Conservation (phyloP, 2,888 invertebrate species). For the Philhelius pedissequus region DNA sequence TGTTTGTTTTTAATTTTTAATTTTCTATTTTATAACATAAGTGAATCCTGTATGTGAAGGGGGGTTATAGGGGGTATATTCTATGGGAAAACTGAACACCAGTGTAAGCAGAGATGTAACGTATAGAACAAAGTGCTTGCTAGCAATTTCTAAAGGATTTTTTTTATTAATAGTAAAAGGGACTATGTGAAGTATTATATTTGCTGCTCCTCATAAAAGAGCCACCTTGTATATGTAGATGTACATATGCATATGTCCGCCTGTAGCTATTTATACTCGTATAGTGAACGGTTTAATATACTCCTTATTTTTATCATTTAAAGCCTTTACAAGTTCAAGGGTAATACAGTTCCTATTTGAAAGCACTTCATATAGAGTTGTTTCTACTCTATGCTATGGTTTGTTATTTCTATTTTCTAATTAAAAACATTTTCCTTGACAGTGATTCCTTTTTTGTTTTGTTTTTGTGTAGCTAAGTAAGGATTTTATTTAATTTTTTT, state of each 20-base stretch:
- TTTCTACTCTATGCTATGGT: background rate
- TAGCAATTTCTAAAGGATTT: slow-evolving; percentile 8
- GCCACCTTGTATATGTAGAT: background rate
- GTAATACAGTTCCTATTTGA: slow-evolving; percentile 31
- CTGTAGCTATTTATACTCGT: too few relatives aligned
- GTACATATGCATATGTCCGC: background rate
- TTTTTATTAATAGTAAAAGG: background rate
- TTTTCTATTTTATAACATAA: slow-evolving; percentile 50
- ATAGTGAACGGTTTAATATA: background rate
- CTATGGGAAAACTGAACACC: background rate
- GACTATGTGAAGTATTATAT: background rate
- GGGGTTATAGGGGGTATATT: too few relatives aligned
- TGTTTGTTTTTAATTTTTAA: slow-evolving; percentile 65
- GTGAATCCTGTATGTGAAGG: background rate
- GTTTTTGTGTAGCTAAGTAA: background rate
- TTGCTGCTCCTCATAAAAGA: background rate
- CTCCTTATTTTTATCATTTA: slow-evolving; percentile 7
- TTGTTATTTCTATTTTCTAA: slow-evolving; percentile 13
- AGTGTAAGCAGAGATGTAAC: background rate
- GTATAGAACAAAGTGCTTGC: slow-evolving; percentile 34
- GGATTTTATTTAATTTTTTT: background rate
- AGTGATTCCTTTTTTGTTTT: background rate
- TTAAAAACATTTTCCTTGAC: slow-evolving; percentile 36
- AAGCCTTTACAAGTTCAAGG: slow-evolving; percentile 49
- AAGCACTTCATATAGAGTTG: slow-evolving; percentile 17